Conservation (phyloP, 2,888 invertebrate genomes). For the Coleophora deauratella region DNA sequence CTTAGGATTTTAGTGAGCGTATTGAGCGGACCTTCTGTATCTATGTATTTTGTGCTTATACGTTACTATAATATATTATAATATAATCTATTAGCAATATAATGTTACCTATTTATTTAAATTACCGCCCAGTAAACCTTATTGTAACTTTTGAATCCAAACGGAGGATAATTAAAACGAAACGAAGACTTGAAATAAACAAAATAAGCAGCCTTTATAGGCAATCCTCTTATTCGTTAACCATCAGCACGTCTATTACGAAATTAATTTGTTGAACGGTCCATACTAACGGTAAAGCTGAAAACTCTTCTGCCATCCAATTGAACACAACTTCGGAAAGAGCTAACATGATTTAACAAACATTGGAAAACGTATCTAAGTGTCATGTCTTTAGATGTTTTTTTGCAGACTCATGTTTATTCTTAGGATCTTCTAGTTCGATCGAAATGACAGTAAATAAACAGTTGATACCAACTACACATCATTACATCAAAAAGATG, state of each 20-base stretch:
- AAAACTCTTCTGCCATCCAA: conserved; percentile 59
- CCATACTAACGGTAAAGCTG: conserved; percentile 55
- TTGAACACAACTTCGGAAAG: conserved; percentile 19
- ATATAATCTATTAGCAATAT: too few species aligned
- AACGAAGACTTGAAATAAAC: too few species aligned
- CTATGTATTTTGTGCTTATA: too few species aligned
- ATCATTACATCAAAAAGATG: conserved; percentile 65
- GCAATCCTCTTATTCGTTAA: conserved; percentile 1
- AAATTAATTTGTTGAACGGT: conserved; percentile 66
- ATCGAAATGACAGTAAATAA: conserved; percentile 55
- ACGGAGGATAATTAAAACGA: too few species aligned
- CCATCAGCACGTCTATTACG: conserved; percentile 22
- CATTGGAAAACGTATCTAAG: conserved; percentile 23
- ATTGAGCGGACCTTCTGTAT: too few species aligned
- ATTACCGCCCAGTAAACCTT: too few species aligned
- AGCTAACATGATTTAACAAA: conserved; percentile 7
- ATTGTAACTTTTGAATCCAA: too few species aligned
- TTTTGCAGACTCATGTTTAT: conserved; percentile 20
- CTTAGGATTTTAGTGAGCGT: too few species aligned
- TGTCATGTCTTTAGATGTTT: conserved; percentile 20
- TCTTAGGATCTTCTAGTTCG: conserved; percentile 31
- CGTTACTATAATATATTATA: too few species aligned
- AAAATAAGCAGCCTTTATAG: too few species aligned
- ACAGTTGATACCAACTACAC: conserved; percentile 68
- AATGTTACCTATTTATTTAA: too few species aligned